Evolutionary conservation across 2,113 vertebrate genomes (phyloP), one percentile per base, ranked within the genome.

Genomic region (Crocuta crocuta): DNA sequence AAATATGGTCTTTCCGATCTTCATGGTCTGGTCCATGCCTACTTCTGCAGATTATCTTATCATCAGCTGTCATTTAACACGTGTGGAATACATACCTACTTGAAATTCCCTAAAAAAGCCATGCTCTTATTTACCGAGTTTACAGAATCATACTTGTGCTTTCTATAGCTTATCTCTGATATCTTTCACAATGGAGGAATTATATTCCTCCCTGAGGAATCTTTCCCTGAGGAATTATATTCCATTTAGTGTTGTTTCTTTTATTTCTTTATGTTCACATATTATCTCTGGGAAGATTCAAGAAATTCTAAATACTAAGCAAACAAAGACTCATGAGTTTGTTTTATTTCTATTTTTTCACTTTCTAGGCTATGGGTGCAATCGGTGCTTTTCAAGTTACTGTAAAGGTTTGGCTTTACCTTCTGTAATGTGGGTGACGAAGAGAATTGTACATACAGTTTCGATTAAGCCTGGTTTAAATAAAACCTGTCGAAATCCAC

Each of bases 401-500:
- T 61, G 13, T 53, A 78, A 53, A 93, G 13, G 2, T 35, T 16
- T 83, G 43, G 23, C 31, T 43, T 85, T 43, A 23, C 10, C 28
- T 89, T 94, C 74, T 26, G 23, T 28, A 63, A 61, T 68, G 24
- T 87, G 12, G 78, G 19, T 74, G 39, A 45, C 66, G 28, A 79
- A 12, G 23, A 43, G 28, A 83, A n/a, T 19, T 48, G 5, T 24
- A 81, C 71, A 43, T 82, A 3, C 13, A 73, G 9, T 80, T 66
- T 83, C 21, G 83, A 24, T 24, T 33, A 92, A 76, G n/a, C 4
- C 4, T 88, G 10, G 71, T 65, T 90, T 66, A 85, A 89, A 88
- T 84, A 31, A 17, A 83, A 70, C 24, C 65, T 95, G n/a, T 78
- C 91, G 55, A 97, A 95, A 88, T 76, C 65, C 4, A 5, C 16